Evolutionary conservation across 1,140 invertebrate species (phyloP).

Genomic region (Leptinotarsa lineolata): DNA sequence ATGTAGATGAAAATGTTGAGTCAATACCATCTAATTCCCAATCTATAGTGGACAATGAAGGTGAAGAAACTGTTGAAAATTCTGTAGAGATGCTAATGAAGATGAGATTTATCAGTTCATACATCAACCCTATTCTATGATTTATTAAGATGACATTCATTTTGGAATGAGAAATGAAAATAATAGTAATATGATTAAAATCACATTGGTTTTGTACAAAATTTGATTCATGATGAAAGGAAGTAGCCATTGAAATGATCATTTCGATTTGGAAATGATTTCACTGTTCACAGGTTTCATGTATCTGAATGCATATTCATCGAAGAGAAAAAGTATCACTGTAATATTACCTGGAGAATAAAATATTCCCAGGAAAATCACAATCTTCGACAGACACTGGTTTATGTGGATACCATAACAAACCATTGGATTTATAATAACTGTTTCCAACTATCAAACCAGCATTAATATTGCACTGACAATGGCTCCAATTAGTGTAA

Average conservation of each 20-base stretch:
- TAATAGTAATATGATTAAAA: not conserved
- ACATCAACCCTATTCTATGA: too few species aligned
- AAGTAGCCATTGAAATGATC: not conserved
- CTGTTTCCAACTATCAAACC: conserved; percentile 32
- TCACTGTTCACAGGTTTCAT: not conserved
- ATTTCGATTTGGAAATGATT: not conserved
- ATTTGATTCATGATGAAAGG: not conserved
- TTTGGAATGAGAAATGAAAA: too few species aligned
- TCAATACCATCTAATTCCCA: too few species aligned
- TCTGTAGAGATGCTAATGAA: too few species aligned
- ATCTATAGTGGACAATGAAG: too few species aligned
- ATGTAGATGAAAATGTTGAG: too few species aligned
- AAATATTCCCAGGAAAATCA: conserved; percentile 18
- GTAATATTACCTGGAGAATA: not conserved
- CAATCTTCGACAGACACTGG: conserved; percentile 41
- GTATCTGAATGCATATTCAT: too few species aligned
- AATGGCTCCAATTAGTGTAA: conserved; percentile 41
- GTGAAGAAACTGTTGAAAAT: too few species aligned
- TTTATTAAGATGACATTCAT: too few species aligned
- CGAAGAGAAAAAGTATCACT: too few species aligned
- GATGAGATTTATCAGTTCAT: too few species aligned
- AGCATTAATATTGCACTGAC: conserved; percentile 31
- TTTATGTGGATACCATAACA: conserved; percentile 33
- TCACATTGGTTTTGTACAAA: not conserved
- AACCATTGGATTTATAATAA: conserved; percentile 40